Conservation (phyloP, 2,888 invertebrate genomes). For the Hydriomena furcata region DNA sequence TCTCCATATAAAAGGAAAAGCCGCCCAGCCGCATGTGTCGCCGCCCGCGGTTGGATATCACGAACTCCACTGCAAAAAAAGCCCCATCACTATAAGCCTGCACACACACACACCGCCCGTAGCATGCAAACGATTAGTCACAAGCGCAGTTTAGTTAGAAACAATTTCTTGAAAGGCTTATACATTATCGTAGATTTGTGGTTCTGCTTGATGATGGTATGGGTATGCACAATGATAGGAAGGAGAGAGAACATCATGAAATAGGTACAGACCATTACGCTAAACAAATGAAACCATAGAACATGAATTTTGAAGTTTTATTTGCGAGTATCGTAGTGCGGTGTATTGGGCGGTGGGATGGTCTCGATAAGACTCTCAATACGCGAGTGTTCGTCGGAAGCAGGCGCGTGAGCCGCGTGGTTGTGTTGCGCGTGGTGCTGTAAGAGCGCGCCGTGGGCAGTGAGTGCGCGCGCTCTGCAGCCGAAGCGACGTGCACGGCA, state of each 20-base stretch:
- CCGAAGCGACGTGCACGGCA: conserved; percentile 63
- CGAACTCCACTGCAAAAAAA: conserved; percentile 80
- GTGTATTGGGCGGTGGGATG: conserved; percentile 41
- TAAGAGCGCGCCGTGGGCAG: conserved; percentile 59
- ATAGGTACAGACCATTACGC: neutral
- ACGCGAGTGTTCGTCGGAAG: conserved; percentile 54
- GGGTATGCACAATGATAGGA: too few species aligned
- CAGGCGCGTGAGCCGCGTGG: conserved; percentile 54
- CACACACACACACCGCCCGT: conserved; percentile 22
- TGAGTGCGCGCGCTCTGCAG: conserved; percentile 69
- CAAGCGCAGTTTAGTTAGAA: neutral
- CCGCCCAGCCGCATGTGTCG: conserved; percentile 79
- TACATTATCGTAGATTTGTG: too few species aligned
- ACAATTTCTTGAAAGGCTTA: neutral
- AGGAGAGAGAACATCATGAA: neutral
- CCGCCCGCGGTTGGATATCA: conserved; percentile 80
- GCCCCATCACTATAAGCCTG: conserved; percentile 49
- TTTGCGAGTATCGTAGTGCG: neutral
- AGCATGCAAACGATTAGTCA: conserved; percentile 14
- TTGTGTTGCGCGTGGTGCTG: conserved; percentile 54
- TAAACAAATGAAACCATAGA: conserved; percentile 1
- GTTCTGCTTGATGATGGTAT: neutral
- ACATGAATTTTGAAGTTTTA: neutral
- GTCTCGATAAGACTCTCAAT: conserved; percentile 76
- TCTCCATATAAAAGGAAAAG: conserved; percentile 80